Conservation (phyloP, 2,797 vertebrate species). For the Cyprinodon diabolis region DNA sequence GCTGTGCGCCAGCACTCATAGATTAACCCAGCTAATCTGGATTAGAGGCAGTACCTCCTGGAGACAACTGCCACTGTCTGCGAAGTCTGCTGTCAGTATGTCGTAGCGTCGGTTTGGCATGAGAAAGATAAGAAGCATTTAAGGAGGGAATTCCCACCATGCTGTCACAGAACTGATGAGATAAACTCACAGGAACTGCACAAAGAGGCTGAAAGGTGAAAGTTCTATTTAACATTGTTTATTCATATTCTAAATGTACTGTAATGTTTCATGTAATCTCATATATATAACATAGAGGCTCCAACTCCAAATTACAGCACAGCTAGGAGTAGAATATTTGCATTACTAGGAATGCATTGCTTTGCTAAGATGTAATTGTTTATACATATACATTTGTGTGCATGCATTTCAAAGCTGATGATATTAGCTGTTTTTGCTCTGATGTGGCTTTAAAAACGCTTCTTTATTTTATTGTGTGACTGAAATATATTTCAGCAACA, state of each 20-base stretch:
- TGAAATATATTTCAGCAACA: background rate
- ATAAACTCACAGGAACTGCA: background rate
- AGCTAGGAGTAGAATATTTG: background rate
- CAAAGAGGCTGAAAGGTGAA: background rate
- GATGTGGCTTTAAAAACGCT: background rate
- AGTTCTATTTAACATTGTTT: background rate
- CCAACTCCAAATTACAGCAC: background rate
- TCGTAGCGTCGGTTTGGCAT: background rate
- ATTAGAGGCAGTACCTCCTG: constrained; percentile 40
- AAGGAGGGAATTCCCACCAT: background rate
- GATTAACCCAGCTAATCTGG: constrained; percentile 59
- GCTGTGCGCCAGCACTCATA: constrained; percentile 13
- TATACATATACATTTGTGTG: background rate
- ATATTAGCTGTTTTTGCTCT: background rate
- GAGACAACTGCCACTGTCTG: constrained; percentile 2
- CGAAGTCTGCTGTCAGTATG: constrained; percentile 5
- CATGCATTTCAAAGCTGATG: background rate
- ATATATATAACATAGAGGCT: background rate
- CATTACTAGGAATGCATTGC: background rate
- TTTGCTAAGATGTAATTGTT: background rate
- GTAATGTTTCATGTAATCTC: background rate
- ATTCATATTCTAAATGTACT: background rate
- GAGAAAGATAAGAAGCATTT: constrained; percentile 6
- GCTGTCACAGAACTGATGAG: background rate
- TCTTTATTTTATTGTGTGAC: background rate